These are phyloP conservation scores for Papilio xuthus DNA, from an alignment of 1,140 invertebrate genomes.

Conservation along the genomic window DNA sequence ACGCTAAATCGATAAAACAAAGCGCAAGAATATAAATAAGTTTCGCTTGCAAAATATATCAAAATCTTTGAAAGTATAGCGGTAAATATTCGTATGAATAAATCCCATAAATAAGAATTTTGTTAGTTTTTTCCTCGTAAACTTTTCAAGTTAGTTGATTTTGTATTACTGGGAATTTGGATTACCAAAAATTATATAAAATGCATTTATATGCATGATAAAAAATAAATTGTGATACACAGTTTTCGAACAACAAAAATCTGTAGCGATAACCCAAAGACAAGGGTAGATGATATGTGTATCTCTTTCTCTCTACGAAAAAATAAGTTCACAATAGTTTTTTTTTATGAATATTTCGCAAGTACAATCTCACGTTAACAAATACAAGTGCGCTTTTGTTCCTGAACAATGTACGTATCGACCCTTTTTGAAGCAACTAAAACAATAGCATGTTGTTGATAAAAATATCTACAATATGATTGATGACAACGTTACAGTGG, in stretches of 20 bases:
- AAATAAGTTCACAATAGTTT: not conserved
- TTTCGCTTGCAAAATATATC: not conserved
- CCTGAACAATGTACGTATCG: not conserved
- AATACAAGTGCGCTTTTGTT: not conserved
- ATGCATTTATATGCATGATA: no score
- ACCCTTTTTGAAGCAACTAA: not conserved
- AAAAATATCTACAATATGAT: not conserved
- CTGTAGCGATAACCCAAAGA: no score
- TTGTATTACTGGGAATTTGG: not conserved
- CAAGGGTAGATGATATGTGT: no score
- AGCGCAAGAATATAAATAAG: no score
- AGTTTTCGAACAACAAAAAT: no score
- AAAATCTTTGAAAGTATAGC: not conserved
- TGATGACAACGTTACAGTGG: not conserved
- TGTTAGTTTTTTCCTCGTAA: not conserved
- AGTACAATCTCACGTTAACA: not conserved
- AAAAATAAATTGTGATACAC: no score
- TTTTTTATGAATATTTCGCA: no score
- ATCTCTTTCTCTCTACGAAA: no score
- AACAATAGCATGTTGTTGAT: not conserved
- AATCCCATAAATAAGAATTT: not conserved
- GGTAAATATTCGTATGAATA: not conserved
- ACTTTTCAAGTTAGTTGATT: not conserved
- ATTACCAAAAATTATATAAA: not conserved
- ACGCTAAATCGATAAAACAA: no score